A percentile compares a stretch with the other conserved stretches of the same genome.
These are phyloP conservation scores for Phragmatobia fuliginosa DNA, from an alignment of 2,888 invertebrate species.

Conservation along the genomic window DNA sequence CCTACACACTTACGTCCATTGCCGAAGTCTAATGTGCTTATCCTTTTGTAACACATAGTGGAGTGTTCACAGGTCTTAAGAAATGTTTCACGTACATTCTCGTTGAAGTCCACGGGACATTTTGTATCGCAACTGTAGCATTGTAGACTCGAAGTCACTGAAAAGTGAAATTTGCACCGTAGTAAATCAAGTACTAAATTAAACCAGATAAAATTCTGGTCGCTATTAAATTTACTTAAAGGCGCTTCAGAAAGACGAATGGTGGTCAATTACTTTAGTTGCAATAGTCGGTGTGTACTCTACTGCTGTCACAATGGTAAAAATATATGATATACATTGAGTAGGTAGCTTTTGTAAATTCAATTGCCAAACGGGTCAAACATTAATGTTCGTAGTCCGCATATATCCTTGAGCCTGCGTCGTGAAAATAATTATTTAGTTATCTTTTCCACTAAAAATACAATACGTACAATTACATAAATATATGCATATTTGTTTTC, in stretches of 20 bases:
- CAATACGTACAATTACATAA: neutral
- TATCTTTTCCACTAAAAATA: neutral
- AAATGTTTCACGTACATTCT: conserved; percentile 82
- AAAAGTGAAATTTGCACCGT: conserved; percentile 30
- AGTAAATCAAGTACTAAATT: neutral
- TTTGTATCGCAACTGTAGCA: conserved; percentile 72
- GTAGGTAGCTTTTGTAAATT: neutral
- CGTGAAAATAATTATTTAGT: neutral
- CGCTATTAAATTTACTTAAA: neutral
- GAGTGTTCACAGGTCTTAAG: conserved; percentile 90
- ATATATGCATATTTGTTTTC: too few relatives aligned
- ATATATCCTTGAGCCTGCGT: neutral
- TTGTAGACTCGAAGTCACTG: conserved; percentile 66
- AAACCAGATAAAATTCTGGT: neutral
- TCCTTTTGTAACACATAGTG: conserved; percentile 92
- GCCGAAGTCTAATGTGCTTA: conserved; percentile 85
- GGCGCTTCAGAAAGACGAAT: neutral
- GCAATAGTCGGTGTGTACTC: neutral
- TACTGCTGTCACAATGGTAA: neutral
- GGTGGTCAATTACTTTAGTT: neutral
- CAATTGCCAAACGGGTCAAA: neutral
- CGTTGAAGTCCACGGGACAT: conserved; percentile 83
- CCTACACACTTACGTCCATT: conserved; percentile 85
- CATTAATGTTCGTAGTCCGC: too few relatives aligned
- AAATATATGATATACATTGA: neutral